Base-by-base conservation (phyloP, 2,113 vertebrate species). In the Petaurus breviceps region DNA sequence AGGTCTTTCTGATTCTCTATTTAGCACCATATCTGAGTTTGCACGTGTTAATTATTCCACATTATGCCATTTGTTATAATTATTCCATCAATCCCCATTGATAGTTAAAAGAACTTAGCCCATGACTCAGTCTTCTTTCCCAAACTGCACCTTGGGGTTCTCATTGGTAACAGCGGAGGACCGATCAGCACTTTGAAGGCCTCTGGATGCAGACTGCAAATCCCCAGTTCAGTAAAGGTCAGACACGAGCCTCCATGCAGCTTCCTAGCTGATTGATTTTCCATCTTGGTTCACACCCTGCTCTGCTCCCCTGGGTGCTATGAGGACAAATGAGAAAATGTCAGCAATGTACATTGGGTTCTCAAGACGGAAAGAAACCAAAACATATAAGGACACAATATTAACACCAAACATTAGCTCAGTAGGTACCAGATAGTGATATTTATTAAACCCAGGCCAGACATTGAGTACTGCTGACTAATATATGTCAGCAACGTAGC, bases 401-500 rank as follows among this genome's bases (percentile, higher is more conserved):
- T 98, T 97, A 96, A 55, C 94, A 93, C 93, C 47, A 93, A 95
- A 91, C 94, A 89, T 49, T 54, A 93, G 90, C 94, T 93, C 96
- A 97, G 96, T 96, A 94, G 96, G 94, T 50, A 95, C 55, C 68
- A 23, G 57, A 10, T 68, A 95, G 96, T 96, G 94, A 49, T 90
- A 90, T 97, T 96, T 96, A 97, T 96, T 95, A 97, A 97, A 92
- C 96, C 94, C 94, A 91, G 96, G 95, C 94, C 68, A 95, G 97
- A 97, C 96, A 93, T 14, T 95, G 97, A 96, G 97, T 46, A 90
- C 91, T 90, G 84, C 90, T 92, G 95, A 61, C 43, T 94, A 97
- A 96, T 95, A 31, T 94, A 92, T 95, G 97, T 96, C 97, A 97
- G 89, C 94, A 91, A 89, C 4, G 3, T 25, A 94, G 92, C 96